phyloP scores from a whole-genome alignment of 1,140 invertebrate species.

The Orchesella cincta region DNA sequence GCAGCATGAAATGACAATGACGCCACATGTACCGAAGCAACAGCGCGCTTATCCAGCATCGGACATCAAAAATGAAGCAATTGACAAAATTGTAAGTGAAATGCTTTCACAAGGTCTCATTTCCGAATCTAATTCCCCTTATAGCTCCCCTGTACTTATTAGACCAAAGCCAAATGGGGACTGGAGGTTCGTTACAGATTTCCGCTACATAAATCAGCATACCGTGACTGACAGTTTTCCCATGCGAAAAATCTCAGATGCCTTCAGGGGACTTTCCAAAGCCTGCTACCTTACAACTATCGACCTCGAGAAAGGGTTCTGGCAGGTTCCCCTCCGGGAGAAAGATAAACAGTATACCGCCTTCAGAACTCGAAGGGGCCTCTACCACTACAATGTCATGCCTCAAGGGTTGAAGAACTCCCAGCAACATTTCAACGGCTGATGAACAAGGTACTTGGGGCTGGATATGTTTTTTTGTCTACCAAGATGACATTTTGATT shows the following conservation, averaged over 20 bases:
- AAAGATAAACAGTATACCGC: constrained; percentile 49
- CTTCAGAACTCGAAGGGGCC: constrained; percentile 53
- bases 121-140: constrained; percentile 17
- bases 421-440: constrained; percentile 59
- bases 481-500: constrained; percentile 63
- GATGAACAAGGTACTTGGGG: constrained; percentile 58
- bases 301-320: constrained; percentile 36
- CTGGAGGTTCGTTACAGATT: constrained; percentile 30
- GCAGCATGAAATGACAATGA: background rate
- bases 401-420: constrained; percentile 58
- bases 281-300: constrained; percentile 29
- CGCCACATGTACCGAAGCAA: background rate
- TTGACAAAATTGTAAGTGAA: constrained; percentile 1
- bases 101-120: constrained; percentile 32
- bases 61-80: background rate
- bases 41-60: background rate
- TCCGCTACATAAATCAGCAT: constrained; percentile 26
- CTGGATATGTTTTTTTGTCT: constrained; percentile 54
- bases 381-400: constrained; percentile 55
- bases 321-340: constrained; percentile 28
- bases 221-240: constrained; percentile 32
- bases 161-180: constrained; percentile 28
- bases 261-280: constrained; percentile 12
- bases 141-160: constrained; percentile 25
- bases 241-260: constrained; percentile 26